Evolutionary conservation across 2,797 vertebrate species (phyloP).

Genomic region (Alosa sapidissima): DNA sequence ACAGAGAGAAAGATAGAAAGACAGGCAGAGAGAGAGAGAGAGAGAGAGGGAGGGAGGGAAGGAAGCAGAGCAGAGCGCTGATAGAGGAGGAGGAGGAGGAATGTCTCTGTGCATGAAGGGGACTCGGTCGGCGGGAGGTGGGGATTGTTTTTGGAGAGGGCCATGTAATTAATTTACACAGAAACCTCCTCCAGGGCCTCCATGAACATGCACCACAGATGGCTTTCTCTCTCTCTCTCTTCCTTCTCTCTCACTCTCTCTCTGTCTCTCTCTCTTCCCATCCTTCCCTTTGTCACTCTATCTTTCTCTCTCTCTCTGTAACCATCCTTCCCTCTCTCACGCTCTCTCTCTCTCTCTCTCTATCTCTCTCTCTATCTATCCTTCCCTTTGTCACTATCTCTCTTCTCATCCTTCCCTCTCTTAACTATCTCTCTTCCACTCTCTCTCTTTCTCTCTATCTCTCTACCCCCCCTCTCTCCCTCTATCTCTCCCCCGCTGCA

Average conservation of each 20-base stretch:
- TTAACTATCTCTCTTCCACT: background rate
- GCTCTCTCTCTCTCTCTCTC: constrained; percentile 6
- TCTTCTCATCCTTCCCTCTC: background rate
- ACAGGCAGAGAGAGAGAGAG: background rate
- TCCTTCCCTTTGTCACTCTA: background rate
- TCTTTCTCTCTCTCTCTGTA: background rate
- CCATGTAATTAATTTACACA: constrained; percentile 61
- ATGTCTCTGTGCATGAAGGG: background rate
- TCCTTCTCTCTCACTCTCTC: background rate
- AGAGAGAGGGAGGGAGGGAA: background rate
- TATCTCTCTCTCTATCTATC: background rate
- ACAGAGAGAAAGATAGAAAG: background rate
- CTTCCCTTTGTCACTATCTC: background rate
- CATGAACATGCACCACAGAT: constrained; percentile 42
- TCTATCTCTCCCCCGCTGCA: too few relatives aligned
- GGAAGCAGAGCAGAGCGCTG: constrained; percentile 33
- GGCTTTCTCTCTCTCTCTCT: constrained; percentile 29
- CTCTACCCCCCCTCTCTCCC: constrained; percentile 23
- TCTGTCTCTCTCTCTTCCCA: constrained; percentile 27
- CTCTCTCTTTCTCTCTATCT: background rate
- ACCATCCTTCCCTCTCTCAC: constrained; percentile 6
- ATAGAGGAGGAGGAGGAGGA: background rate
- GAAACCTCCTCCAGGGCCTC: constrained; percentile 38
- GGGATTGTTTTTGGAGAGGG: constrained; percentile 56
- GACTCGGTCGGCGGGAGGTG: constrained; percentile 41